Evolutionary conservation across 2,797 vertebrate species (phyloP).

Genomic region (Argyrosomus regius): DNA sequence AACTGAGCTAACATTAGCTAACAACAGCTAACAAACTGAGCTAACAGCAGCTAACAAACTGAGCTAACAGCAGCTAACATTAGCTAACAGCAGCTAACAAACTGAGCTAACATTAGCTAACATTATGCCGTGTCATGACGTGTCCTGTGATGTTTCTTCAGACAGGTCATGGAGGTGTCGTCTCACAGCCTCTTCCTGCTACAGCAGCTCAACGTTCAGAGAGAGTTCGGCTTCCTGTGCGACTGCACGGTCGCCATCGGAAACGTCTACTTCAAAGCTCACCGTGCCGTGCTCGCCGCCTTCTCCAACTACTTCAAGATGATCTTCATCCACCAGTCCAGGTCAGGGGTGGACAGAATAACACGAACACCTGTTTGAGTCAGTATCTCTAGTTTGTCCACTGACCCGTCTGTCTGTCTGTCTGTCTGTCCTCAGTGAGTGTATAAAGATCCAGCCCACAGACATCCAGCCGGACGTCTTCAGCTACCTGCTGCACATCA

Average conservation of each 20-base stretch:
- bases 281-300: constrained; percentile 95
- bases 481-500: constrained; percentile 98
- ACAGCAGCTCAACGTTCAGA: constrained; percentile 97
- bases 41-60: too few species aligned
- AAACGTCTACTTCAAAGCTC: constrained; percentile 99
- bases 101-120: too few species aligned
- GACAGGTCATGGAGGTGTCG: constrained; percentile 89
- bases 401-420: background rate
- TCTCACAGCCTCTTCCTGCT: constrained; percentile 95
- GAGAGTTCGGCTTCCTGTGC: constrained; percentile 98
- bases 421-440: constrained; percentile 87
- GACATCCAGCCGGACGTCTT: constrained; percentile 99
- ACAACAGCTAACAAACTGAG: too few species aligned
- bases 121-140: too few species aligned
- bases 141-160: constrained; percentile 15
- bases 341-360: constrained; percentile 81
- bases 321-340: constrained; percentile 99
- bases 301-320: constrained; percentile 99
- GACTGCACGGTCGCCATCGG: constrained; percentile 99
- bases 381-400: too few species aligned
- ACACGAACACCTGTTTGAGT: background rate
- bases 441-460: constrained; percentile 98
- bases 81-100: too few species aligned
- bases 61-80: too few species aligned
- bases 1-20: too few species aligned